Conservation (phyloP, 1,140 invertebrate species). For the Drosophila pandora region DNA sequence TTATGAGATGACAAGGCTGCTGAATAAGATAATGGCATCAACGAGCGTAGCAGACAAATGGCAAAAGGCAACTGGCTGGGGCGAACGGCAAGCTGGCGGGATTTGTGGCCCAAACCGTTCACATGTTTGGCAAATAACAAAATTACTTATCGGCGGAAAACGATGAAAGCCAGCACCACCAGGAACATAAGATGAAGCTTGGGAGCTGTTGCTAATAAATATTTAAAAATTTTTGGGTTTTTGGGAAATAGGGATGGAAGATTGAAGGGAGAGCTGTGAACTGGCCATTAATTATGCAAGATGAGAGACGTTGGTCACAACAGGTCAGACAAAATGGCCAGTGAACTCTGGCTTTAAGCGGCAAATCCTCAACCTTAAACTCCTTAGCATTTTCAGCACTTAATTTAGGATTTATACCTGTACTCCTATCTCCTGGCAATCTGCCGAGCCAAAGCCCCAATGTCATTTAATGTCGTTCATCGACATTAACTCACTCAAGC, state of each 20-base stretch:
- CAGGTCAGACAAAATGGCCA: slow-evolving; percentile 15
- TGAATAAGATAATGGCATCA: slow-evolving; percentile 82
- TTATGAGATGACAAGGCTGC: slow-evolving; percentile 81
- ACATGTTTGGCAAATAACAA: slow-evolving; percentile 76
- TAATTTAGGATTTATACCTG: slow-evolving; percentile 24
- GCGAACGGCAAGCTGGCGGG: slow-evolving; percentile 1
- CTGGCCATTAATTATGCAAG: slow-evolving; percentile 64
- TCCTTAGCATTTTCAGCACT: slow-evolving; percentile 9
- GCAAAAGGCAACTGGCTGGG: slow-evolving; percentile 19
- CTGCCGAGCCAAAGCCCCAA: background rate
- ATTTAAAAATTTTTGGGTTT: slow-evolving; percentile 73
- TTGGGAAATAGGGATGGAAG: slow-evolving; percentile 64
- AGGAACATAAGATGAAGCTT: slow-evolving; percentile 62
- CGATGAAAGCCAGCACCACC: slow-evolving; percentile 28
- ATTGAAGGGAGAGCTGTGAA: slow-evolving; percentile 25
- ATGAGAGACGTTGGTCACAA: slow-evolving; percentile 14
- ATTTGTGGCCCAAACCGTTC: slow-evolving; percentile 49
- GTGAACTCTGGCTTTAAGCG: slow-evolving; percentile 10
- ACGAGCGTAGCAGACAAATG: slow-evolving; percentile 65
- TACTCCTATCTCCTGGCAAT: slow-evolving; percentile 16
- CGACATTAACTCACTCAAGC: slow-evolving; percentile 38
- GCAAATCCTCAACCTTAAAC: background rate
- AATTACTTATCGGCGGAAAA: slow-evolving; percentile 70
- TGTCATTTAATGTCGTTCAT: slow-evolving; percentile 36
- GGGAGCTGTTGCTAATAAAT: slow-evolving; percentile 80